Evolutionary conservation across 2,113 vertebrate genomes (phyloP), one percentile per base, ranked within the genome.

Genomic region (Tylochromis polylepis): DNA sequence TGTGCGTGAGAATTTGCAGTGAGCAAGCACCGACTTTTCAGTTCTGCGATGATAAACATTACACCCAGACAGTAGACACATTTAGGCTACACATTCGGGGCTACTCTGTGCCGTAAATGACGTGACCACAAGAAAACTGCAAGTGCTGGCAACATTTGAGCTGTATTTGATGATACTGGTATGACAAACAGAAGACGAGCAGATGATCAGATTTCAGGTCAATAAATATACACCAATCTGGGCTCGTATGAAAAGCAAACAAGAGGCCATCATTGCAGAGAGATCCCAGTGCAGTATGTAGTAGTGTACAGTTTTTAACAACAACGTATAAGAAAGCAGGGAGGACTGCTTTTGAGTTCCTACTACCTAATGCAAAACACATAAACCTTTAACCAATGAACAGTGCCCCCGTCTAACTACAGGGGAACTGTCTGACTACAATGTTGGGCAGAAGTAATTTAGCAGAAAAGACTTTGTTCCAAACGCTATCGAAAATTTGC

Each of bases 321-420:
- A 29, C 53, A 49, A 11, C 0, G 2, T 75, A 1, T 1, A 49
- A 24, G 67, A 27, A 46, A 27, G 22, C 67, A 46, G 22, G 12
- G 22, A 41, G 38, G 65, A 72, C 0, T 46, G n/a, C n/a, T 0
- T 14, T 51, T 6, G 16, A 8, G 16, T 51, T 51, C 49, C 3
- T 51, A 8, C 3, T 51, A 51, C 49, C 49, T 51, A 7, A 51
- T 51, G 15, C 15, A 49, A 49, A 49, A 49, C 15, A 16, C 46
- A 43, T 43, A 43, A 49, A 16, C 5, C 16, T 51, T 51, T 51
- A 46, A 11, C 5, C 15, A 46, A 46, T 46, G 43, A 46, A 46
- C 5, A 46, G 43, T 6, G 11, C 1, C 14, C 11, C 43, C 5
- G 41, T 67, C 62, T 43, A 12, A 10, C 38, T 43, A 10, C 5